phyloP scores from a whole-genome alignment of 2,113 vertebrate genomes.

The Rostratula benghalensis region DNA sequence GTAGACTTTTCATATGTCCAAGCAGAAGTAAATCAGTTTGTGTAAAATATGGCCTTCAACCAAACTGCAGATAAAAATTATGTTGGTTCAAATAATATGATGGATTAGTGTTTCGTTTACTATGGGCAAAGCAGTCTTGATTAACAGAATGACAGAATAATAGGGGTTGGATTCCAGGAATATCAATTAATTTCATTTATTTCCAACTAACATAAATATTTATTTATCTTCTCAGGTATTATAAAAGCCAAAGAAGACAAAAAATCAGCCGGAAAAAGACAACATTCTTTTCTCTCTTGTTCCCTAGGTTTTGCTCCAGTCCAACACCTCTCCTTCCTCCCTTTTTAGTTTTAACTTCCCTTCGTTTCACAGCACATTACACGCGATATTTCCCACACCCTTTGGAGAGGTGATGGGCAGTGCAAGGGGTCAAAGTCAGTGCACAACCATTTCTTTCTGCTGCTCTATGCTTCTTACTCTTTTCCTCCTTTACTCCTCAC shows the following conservation, averaged over 20 bases:
- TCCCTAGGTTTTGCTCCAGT: not conserved
- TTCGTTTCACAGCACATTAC: not conserved
- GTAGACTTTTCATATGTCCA: not conserved
- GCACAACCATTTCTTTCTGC: not conserved
- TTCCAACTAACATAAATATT: not conserved
- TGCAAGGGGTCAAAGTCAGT: not conserved
- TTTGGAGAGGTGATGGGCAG: not conserved
- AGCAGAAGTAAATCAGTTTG: not conserved
- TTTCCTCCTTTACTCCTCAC: not conserved
- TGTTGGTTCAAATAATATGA: not conserved
- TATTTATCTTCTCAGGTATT: not conserved
- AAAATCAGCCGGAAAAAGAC: not conserved
- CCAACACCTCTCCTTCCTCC: not conserved
- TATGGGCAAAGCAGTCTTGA: not conserved
- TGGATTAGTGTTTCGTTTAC: not conserved
- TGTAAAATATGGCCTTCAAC: not conserved
- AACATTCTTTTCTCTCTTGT: rapidly evolving
- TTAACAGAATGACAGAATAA: too few relatives aligned
- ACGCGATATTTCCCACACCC: rapidly evolving
- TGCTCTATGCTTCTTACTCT: not conserved
- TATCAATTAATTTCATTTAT: not conserved
- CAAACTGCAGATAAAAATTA: not conserved
- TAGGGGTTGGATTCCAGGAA: not conserved
- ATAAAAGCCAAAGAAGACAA: not conserved
- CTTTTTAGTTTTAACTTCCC: not conserved